Evolutionary conservation across 2,888 invertebrate genomes (phyloP).

Genomic region (Pachydiplax longipennis): DNA sequence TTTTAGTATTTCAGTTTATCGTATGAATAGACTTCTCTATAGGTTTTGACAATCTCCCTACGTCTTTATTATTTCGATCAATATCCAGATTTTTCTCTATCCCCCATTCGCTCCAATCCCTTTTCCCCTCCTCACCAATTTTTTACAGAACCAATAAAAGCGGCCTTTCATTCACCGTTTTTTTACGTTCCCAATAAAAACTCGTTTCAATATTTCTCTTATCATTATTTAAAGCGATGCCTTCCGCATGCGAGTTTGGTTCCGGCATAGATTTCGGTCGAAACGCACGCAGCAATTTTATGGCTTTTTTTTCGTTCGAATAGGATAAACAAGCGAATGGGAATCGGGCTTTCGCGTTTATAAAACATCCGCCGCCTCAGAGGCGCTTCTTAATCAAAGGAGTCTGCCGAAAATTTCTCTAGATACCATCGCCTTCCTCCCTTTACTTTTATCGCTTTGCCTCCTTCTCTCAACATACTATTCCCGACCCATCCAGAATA

Average conservation of each 20-base stretch:
- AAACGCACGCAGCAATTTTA: neutral
- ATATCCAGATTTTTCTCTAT: neutral
- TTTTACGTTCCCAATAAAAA: neutral
- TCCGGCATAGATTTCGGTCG: neutral
- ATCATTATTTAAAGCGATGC: slow-evolving; percentile 13
- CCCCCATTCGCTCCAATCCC: neutral
- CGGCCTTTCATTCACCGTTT: neutral
- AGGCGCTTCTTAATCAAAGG: neutral
- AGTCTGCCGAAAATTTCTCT: neutral
- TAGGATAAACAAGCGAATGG: neutral
- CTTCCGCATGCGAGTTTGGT: neutral
- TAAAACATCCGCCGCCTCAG: neutral
- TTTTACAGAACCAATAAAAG: neutral
- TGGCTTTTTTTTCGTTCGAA: neutral
- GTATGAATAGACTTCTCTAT: neutral
- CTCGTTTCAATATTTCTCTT: slow-evolving; percentile 15
- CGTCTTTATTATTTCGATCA: neutral
- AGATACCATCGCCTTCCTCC: neutral
- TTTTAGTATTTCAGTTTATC: neutral
- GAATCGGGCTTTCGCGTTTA: neutral
- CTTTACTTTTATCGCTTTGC: neutral
- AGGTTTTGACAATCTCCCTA: neutral
- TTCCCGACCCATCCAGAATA: neutral
- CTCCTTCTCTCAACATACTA: neutral
- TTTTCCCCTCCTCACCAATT: neutral